These are phyloP conservation scores for Podarcis muralis DNA, from an alignment of 2,113 vertebrate genomes.

Conservation along the genomic window DNA sequence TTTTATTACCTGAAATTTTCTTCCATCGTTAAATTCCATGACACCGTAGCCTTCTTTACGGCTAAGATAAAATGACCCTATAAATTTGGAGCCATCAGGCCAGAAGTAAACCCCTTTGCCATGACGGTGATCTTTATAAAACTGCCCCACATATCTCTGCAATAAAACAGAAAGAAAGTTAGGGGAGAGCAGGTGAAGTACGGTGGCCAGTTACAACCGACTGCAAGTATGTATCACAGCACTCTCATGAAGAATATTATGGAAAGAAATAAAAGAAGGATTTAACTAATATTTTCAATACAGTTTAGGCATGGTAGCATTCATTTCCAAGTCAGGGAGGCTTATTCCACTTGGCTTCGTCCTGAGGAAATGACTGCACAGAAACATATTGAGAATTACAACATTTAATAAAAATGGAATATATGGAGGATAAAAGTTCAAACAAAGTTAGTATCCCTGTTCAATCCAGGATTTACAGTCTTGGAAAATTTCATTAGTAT, in stretches of 20 bases:
- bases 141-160: slow-evolving; percentile 83
- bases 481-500: slow-evolving; percentile 24
- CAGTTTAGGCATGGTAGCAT: background rate
- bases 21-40: slow-evolving; percentile 72
- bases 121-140: slow-evolving; percentile 84
- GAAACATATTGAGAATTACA: slow-evolving; percentile 18
- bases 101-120: slow-evolving; percentile 80
- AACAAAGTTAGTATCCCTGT: background rate
- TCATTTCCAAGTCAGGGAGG: slow-evolving; percentile 20
- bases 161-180: slow-evolving; percentile 5
- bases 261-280: background rate
- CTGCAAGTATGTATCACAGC: background rate
- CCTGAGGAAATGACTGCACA: background rate
- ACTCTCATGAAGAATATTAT: background rate
- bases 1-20: slow-evolving; percentile 80
- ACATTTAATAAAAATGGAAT: slow-evolving; percentile 32
- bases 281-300: slow-evolving; percentile 11
- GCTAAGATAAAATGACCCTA: slow-evolving; percentile 86
- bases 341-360: slow-evolving; percentile 24
- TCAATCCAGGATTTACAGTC: slow-evolving; percentile 20
- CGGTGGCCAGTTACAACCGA: background rate
- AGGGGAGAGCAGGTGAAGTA: background rate
- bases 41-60: slow-evolving; percentile 86
- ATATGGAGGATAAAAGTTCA: slow-evolving; percentile 19
- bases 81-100: slow-evolving; percentile 82